Base-by-base conservation (phyloP, 2,888 invertebrate genomes). In the Caenorhabditis doughertyi region DNA sequence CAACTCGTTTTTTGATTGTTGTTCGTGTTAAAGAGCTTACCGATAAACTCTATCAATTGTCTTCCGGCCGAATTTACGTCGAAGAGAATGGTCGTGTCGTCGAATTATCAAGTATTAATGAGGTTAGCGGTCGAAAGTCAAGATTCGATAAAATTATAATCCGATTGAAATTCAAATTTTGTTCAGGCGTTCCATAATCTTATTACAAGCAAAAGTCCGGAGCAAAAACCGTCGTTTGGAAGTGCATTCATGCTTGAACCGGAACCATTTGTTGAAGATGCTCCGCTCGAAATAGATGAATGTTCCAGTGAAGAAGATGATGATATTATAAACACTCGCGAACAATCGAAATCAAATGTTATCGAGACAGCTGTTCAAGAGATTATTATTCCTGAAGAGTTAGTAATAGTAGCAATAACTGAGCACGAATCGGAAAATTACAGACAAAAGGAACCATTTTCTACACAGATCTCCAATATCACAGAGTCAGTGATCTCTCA, bases 11-110 rank as follows among this genome's bases (percentile, higher is more conserved):
- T 42, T 23, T 82, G 51, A 60, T 82, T 18, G 82, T 82, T 7
- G 82, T 82, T 49, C 76, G 82, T 9, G 77, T 82, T 16, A 82
- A 82, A 55, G 77, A 82, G 11, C 7, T 62, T 4, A 42, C 82
- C 4, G 82, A 82, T n/a, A 77, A 77, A 49, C 18, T 77, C 32
- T 72, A 82, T 68, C 82, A 82, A 39, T 32, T 82, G 23, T 82
- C 82, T 13, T 82, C 82, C 42, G 82, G 82, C 53, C 58, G 77
- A 4, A 68, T 79, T 68, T 82, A 82, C 39, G 42, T 73, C 3
- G 77, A 82, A 60, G 53, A 77, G 39, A n/a, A 51, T 16, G 82
- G 82, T 8, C 44, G 60, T 32, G 72, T 72, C 13, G 62, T 73
- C 11, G 77, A 82, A 35, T 51, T 79, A 56, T 18, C 77, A 9